Percentiles rank a stretch among this genome's conserved stretches.
Evolutionary conservation across 2,797 vertebrate species (phyloP).

Genomic region (Amphiprion clarkii): DNA sequence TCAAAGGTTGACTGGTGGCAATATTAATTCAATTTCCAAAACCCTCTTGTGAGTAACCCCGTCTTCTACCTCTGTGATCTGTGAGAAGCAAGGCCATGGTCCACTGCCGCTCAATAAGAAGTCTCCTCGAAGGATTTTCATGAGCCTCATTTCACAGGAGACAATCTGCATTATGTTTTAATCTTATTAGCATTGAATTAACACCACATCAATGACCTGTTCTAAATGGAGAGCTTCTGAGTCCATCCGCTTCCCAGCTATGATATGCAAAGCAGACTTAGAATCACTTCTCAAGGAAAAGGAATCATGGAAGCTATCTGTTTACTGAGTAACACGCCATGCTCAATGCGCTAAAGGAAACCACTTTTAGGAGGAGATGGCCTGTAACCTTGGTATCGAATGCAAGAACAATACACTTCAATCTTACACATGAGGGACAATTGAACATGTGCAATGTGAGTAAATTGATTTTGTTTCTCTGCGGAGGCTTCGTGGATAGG

Average conservation of each 20-base stretch:
- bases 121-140: slow-evolving; percentile 60
- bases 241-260: slow-evolving; percentile 38
- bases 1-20: slow-evolving; percentile 70
- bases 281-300: slow-evolving; percentile 22
- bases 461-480: slow-evolving; percentile 59
- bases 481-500: slow-evolving; percentile 36
- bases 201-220: slow-evolving; percentile 60
- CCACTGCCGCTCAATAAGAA: slow-evolving; percentile 56
- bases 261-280: slow-evolving; percentile 46
- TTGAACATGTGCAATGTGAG: slow-evolving; percentile 30
- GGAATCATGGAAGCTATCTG: slow-evolving; percentile 18
- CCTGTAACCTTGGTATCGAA: slow-evolving; percentile 45
- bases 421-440: slow-evolving; percentile 42
- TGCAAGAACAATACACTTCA: slow-evolving; percentile 48
- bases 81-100: slow-evolving; percentile 57
- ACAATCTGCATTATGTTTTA: slow-evolving; percentile 71
- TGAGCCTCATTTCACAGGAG: slow-evolving; percentile 54
- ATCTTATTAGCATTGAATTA: slow-evolving; percentile 72
- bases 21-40: slow-evolving; percentile 75
- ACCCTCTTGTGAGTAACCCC: slow-evolving; percentile 45
- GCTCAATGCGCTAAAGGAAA: slow-evolving; percentile 41
- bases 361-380: slow-evolving; percentile 28
- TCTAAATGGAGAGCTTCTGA: slow-evolving; percentile 33
- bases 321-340: slow-evolving; percentile 46
- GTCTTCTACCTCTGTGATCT: slow-evolving; percentile 40